Evolutionary conservation across 2,888 invertebrate genomes (phyloP), one percentile per base, ranked within the genome.

Genomic region (Amblyjoppa fuscipennis): DNA sequence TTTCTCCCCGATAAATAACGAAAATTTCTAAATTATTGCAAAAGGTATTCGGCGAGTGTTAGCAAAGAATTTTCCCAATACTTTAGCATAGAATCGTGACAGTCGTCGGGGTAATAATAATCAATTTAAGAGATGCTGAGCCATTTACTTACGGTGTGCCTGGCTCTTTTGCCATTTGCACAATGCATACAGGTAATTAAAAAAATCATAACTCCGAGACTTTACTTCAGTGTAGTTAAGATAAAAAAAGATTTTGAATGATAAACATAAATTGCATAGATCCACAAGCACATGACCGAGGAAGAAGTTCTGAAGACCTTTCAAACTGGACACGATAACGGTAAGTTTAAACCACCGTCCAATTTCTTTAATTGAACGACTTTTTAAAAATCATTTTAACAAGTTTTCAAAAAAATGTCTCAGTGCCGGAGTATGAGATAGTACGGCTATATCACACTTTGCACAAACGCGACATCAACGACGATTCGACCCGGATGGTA

Each of bases 351-450:
- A 34, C 34, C 34, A 34, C 34, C 34, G n/a, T 75, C 6, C 31
- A 6, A 38, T 3, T 25, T 3, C 11, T 28, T 3, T 20, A 25
- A 5, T 6, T 53, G 53, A 53, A n/a, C 3, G 20, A 7, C 53
- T 5, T 6, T 53, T 53, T 3, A 20, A 53, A 13, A 51, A 51
- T 41, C n/a, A 28, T 25, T 53, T 6, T 34, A 49, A 31, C 41
- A 34, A 64, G 41, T 66, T 70, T 31, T 82, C 31, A 41, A 64
- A 68, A 13, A 9, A 31, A n/a, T 28, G 25, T 20, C 38, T 71
- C 64, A 93, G 93, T 92, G 59, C 93, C 93, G 2, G 85, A 91
- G 0, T 91, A 93, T 76, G 91, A 93, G 77, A 82, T 93, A 2
- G 92, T 92, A 3, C 83, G 89, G 11, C 77, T 92, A n/a, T 66